These are phyloP conservation scores for Atta cephalotes DNA, from an alignment of 1,140 invertebrate species.

Conservation along the genomic window DNA sequence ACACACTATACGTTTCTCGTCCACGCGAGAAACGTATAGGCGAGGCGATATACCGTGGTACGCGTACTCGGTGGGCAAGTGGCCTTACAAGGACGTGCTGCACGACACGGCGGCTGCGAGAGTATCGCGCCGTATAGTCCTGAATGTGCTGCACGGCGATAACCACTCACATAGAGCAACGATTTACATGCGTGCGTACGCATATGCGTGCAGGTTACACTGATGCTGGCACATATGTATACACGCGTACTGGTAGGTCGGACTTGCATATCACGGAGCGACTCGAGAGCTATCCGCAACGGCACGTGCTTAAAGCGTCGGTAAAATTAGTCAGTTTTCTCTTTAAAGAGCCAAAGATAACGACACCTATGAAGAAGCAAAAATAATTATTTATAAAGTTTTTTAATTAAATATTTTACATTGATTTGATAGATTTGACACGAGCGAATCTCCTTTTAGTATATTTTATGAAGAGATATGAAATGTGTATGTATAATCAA, in stretches of 20 bases:
- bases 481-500: background rate
- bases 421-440: background rate
- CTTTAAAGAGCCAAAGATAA: slow-evolving; percentile 1
- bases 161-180: slow-evolving; percentile 58
- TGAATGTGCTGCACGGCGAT: slow-evolving; percentile 54
- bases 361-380: background rate
- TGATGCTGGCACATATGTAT: slow-evolving; percentile 26
- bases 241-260: background rate
- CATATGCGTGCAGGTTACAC: slow-evolving; percentile 47
- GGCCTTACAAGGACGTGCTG: slow-evolving; percentile 85
- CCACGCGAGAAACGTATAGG: background rate
- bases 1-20: slow-evolving; percentile 41
- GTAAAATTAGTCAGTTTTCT: background rate
- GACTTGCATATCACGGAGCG: background rate
- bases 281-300: slow-evolving; percentile 17
- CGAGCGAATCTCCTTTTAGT: background rate
- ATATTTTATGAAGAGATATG: background rate
- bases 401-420: background rate
- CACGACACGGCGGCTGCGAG: slow-evolving; percentile 66
- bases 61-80: slow-evolving; percentile 76
- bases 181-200: slow-evolving; percentile 63
- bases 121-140: slow-evolving; percentile 34
- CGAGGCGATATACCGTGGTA: slow-evolving; percentile 68
- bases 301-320: slow-evolving; percentile 35
- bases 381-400: background rate